Conservation (phyloP, 2,888 invertebrate genomes). For the Didymodactylos carnosus region DNA sequence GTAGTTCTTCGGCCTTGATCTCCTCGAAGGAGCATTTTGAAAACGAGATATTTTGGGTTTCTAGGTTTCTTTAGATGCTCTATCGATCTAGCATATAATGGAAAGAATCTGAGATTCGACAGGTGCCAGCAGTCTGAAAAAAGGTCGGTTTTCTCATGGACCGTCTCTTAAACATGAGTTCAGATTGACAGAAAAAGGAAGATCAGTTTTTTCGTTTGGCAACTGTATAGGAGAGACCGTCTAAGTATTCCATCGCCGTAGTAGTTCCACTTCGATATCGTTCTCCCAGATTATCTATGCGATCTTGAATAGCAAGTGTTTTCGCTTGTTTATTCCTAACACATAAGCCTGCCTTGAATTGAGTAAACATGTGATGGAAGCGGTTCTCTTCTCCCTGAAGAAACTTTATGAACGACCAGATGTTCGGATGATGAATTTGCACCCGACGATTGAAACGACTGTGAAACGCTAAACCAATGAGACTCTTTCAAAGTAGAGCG, state of each 20-base stretch:
- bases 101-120: too few species aligned
- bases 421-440: background rate
- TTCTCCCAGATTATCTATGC: background rate
- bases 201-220: background rate
- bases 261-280: background rate
- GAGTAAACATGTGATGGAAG: background rate
- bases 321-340: background rate
- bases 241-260: background rate
- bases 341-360: background rate
- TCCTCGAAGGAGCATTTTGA: too few species aligned
- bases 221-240: background rate
- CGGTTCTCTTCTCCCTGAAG: background rate
- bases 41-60: too few species aligned
- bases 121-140: too few species aligned
- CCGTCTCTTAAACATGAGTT: too few species aligned
- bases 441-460: background rate
- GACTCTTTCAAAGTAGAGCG: background rate
- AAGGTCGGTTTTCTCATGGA: too few species aligned
- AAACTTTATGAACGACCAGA: background rate
- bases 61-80: too few species aligned
- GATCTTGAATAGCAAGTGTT: background rate
- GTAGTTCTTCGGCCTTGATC: too few species aligned
- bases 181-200: too few species aligned
- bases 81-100: too few species aligned
- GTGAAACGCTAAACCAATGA: background rate